These are phyloP conservation scores for Grammomys surdaster DNA, from an alignment of 2,113 vertebrate species.

Conservation along the genomic window DNA sequence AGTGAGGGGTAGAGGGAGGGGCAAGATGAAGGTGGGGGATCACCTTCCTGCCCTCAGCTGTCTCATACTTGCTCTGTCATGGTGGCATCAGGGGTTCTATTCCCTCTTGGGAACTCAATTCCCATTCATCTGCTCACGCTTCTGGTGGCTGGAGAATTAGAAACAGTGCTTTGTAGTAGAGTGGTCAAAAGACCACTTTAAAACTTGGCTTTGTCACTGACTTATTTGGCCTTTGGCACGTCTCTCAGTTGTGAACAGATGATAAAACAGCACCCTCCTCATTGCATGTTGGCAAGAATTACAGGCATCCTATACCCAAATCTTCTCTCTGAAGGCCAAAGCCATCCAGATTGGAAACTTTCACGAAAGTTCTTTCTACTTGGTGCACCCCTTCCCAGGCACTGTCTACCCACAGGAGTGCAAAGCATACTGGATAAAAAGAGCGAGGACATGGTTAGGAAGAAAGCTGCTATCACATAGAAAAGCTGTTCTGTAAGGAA, in stretches of 20 bases:
- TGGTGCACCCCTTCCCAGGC: neutral
- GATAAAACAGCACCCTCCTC: neutral
- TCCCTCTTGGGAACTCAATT: neutral
- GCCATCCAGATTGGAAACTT: neutral
- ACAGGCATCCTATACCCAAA: neutral
- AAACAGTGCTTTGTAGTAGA: neutral
- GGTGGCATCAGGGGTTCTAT: neutral
- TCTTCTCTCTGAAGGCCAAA: neutral
- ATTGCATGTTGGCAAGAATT: neutral
- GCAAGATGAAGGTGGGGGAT: too few species aligned
- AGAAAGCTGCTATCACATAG: neutral
- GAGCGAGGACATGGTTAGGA: neutral
- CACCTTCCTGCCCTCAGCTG: neutral
- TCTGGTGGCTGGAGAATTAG: neutral
- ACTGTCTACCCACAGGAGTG: neutral
- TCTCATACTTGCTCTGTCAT: neutral
- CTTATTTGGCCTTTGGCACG: neutral
- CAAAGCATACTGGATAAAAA: neutral
- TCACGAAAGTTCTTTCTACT: neutral
- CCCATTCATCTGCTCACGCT: neutral
- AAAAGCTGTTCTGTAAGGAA: neutral
- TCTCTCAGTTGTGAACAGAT: slow-evolving; percentile 15
- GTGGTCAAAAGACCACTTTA: neutral
- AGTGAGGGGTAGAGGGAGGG: too few species aligned
- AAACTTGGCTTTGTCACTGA: neutral